phyloP scores from a whole-genome alignment of 2,888 invertebrate genomes.

The Sinhomidia bicolor region DNA sequence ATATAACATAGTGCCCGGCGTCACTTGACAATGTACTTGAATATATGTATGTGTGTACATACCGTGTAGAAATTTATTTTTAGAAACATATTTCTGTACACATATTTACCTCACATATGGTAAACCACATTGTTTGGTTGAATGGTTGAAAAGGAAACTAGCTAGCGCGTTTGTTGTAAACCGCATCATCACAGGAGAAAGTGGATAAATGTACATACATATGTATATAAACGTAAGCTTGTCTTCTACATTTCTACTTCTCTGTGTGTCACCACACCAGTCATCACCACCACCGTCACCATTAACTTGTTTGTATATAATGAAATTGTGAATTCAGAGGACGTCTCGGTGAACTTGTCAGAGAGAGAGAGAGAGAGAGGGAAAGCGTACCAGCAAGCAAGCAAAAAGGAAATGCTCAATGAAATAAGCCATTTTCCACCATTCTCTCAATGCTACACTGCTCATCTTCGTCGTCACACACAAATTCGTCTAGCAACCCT shows the following conservation, averaged over 20 bases:
- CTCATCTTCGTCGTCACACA: background rate
- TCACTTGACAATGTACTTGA: background rate
- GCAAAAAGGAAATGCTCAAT: slow-evolving; percentile 21
- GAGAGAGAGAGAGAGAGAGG: too few relatives aligned
- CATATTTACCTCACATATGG: slow-evolving; percentile 35
- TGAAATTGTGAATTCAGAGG: slow-evolving; percentile 79
- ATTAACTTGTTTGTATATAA: slow-evolving; percentile 70
- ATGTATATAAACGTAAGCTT: too few relatives aligned
- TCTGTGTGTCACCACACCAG: slow-evolving; percentile 5
- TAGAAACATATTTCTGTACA: background rate
- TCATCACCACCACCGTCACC: too few relatives aligned
- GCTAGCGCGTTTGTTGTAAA: background rate
- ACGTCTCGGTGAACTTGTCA: slow-evolving; percentile 75
- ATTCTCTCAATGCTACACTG: background rate
- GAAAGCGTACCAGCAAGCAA: background rate
- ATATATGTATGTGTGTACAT: background rate
- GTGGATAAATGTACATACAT: too few relatives aligned
- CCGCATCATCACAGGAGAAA: background rate
- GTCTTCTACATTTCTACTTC: background rate
- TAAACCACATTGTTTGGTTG: slow-evolving; percentile 55
- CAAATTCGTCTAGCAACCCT: background rate
- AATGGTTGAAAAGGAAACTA: slow-evolving; percentile 36
- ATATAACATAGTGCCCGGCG: background rate
- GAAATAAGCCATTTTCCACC: slow-evolving; percentile 25
- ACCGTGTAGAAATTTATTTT: too few relatives aligned